phyloP scores from a whole-genome alignment of 92 coral and sea anemone species.

The Bergia puertoricense region DNA sequence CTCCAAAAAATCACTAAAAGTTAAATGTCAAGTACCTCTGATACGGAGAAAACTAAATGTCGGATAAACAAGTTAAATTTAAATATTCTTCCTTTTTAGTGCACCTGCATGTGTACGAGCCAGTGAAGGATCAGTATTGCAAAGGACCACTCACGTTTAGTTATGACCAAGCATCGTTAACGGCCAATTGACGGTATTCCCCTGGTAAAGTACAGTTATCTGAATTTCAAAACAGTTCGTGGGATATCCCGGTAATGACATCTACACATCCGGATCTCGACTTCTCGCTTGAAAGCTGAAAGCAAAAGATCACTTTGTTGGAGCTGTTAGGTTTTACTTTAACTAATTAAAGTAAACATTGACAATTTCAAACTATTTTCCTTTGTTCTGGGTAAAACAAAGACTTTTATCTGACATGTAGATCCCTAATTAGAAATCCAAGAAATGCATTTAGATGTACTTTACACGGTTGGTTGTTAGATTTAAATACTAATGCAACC shows the following conservation, averaged over 20 bases:
- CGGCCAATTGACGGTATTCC: not conserved
- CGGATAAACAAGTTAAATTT: constrained; percentile 5
- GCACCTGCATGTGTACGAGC: not conserved
- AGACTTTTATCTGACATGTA: too few relatives aligned
- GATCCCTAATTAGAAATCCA: too few relatives aligned
- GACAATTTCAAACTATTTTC: not conserved
- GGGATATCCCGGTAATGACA: not conserved
- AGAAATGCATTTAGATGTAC: too few relatives aligned
- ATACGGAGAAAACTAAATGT: not conserved
- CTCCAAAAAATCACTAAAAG: not conserved
- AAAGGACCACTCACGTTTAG: not conserved
- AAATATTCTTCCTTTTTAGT: not conserved
- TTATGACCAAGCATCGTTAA: not conserved
- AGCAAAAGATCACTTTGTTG: not conserved
- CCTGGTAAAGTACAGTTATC: not conserved
- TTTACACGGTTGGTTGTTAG: too few relatives aligned
- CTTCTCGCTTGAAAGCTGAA: not conserved
- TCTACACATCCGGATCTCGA: constrained; percentile 1
- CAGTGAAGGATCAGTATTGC: not conserved
- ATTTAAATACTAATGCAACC: too few relatives aligned
- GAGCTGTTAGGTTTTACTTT: not conserved
- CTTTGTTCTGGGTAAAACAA: too few relatives aligned
- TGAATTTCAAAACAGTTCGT: not conserved
- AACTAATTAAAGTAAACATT: constrained; percentile 3
- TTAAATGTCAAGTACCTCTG: not conserved